Percentiles rank a stretch among this genome's conserved stretches.
These are phyloP conservation scores for Platynereis dumerilii DNA, from an alignment of 2,888 invertebrate genomes.

Conservation along the genomic window DNA sequence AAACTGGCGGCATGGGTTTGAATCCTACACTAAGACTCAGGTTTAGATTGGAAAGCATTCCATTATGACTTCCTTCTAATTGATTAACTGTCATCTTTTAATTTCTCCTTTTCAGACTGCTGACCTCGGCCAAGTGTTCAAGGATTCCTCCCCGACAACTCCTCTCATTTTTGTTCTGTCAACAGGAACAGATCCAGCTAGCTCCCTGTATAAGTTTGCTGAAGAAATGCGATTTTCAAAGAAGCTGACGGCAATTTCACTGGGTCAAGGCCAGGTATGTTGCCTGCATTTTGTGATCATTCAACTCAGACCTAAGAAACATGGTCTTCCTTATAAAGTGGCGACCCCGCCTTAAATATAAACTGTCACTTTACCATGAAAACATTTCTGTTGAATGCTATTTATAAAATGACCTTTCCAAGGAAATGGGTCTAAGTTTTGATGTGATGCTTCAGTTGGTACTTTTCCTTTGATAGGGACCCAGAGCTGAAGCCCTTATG, in stretches of 20 bases:
- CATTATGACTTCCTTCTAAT: no score
- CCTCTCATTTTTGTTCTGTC: conserved; percentile 66
- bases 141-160: conserved; percentile 63
- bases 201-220: conserved; percentile 65
- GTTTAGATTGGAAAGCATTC: no score
- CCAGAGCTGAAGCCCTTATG: conserved; percentile 80
- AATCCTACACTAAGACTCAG: no score
- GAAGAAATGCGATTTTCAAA: conserved; percentile 66
- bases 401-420: no score
- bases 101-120: conserved; percentile 61
- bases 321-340: no score
- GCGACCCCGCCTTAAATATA: no score
- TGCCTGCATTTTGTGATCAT: not conserved
- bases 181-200: conserved; percentile 64
- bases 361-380: no score
- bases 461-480: conserved; percentile 67
- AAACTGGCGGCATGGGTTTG: no score
- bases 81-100: no score
- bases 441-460: not conserved
- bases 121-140: conserved; percentile 62
- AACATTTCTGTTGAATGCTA: no score
- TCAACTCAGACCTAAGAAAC: no score
- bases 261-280: conserved; percentile 82
- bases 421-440: no score
- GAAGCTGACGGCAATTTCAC: conserved; percentile 78